Conservation (phyloP, 2,888 invertebrate species). For the Podotricha telesiphe region DNA sequence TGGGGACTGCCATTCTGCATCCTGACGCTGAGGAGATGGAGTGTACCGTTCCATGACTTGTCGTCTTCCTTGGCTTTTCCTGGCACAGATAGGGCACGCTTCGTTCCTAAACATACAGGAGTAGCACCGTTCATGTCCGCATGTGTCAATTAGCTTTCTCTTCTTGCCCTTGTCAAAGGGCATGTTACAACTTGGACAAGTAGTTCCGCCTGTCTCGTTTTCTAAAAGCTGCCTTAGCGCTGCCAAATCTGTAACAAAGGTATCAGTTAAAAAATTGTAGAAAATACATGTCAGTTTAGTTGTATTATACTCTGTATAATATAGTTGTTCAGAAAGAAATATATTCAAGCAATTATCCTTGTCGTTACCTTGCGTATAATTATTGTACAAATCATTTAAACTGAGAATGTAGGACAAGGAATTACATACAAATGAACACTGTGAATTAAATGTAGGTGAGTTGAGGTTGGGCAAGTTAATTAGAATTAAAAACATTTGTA, state of each 20-base stretch:
- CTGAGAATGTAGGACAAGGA: conserved; percentile 43
- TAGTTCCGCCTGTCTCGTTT: conserved; percentile 87
- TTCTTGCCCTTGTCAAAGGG: conserved; percentile 98
- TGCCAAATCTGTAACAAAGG: conserved; percentile 88
- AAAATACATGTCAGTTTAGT: background rate
- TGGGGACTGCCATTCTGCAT: conserved; percentile 78
- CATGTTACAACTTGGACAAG: conserved; percentile 94
- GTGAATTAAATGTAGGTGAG: conserved; percentile 41
- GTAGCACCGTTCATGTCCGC: conserved; percentile 97
- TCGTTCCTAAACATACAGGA: conserved; percentile 97
- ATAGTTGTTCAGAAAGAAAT: conserved; percentile 32
- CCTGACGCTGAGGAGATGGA: conserved; percentile 74
- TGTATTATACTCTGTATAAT: conserved; percentile 10
- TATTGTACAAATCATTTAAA: conserved; percentile 42
- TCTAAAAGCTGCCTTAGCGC: conserved; percentile 92
- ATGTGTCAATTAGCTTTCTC: conserved; percentile 96
- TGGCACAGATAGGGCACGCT: conserved; percentile 92
- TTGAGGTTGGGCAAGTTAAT: conserved; percentile 38
- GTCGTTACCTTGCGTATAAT: conserved; percentile 40
- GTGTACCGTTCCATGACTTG: conserved; percentile 78
- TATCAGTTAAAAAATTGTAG: background rate
- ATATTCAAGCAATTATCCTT: conserved; percentile 39
- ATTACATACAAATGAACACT: conserved; percentile 44
- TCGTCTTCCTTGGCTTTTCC: conserved; percentile 68
- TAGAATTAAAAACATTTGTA: conserved; percentile 32